phyloP scores from a whole-genome alignment of 53 echinoderm and acorn worm genomes.

The Luidia sarsii region DNA sequence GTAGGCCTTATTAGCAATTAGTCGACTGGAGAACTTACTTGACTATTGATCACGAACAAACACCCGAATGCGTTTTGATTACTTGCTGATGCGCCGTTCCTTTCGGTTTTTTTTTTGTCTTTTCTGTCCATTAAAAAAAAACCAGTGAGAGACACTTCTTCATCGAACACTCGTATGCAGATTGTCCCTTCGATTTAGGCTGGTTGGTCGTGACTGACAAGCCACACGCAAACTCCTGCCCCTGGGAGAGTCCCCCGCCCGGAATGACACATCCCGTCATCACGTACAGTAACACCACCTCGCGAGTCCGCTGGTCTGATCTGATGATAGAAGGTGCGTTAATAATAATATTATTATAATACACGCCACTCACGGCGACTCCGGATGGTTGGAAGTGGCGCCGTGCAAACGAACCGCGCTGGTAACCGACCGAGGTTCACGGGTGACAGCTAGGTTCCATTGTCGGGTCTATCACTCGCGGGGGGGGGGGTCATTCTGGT shows the following conservation, averaged over 20 bases:
- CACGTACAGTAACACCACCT: neutral
- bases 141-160: neutral
- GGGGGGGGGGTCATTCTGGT: too few species aligned
- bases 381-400: too few species aligned
- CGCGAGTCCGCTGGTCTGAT: neutral
- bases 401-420: too few species aligned
- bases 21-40: neutral
- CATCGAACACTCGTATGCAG: neutral
- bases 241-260: neutral
- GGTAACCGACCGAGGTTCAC: too few species aligned
- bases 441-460: too few species aligned
- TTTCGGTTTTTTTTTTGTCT: neutral
- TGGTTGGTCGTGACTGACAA: neutral
- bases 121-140: neutral
- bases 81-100: neutral
- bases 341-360: too few species aligned
- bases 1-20: neutral
- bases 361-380: too few species aligned
- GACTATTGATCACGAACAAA: too few species aligned
- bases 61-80: neutral
- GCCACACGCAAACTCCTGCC: neutral
- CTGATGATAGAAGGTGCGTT: too few species aligned
- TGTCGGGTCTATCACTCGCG: too few species aligned
- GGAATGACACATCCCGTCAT: neutral
- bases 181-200: neutral